phyloP scores from a whole-genome alignment of 2,888 invertebrate genomes.

The Xestia ashworthii region DNA sequence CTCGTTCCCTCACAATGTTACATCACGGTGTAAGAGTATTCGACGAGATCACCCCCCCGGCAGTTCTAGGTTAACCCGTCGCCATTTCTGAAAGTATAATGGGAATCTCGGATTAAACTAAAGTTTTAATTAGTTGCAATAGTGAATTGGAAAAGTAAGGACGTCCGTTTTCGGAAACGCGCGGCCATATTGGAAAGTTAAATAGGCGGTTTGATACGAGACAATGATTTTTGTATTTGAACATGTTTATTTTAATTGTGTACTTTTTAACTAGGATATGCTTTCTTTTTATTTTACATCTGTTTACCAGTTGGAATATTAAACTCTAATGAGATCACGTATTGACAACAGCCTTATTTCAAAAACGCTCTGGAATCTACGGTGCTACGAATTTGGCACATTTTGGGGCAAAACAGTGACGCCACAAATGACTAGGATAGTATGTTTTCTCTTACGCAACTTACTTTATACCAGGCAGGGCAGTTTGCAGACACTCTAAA shows the following conservation, averaged over 20 bases:
- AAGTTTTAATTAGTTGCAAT: constrained; percentile 90
- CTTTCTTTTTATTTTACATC: no score
- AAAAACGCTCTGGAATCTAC: not conserved
- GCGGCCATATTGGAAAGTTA: constrained; percentile 79
- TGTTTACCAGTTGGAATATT: no score
- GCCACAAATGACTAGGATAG: not conserved
- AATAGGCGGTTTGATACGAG: constrained; percentile 69
- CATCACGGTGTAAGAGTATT: constrained; percentile 68
- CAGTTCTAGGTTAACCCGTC: constrained; percentile 79
- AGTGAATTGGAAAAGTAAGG: constrained; percentile 84
- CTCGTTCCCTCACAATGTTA: constrained; percentile 18
- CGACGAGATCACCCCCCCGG: constrained; percentile 70
- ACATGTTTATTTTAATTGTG: not conserved
- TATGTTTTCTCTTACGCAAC: not conserved
- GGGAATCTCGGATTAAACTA: constrained; percentile 87
- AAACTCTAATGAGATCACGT: not conserved
- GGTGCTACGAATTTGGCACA: not conserved
- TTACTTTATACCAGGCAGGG: not conserved
- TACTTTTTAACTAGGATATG: not conserved
- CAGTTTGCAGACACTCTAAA: not conserved
- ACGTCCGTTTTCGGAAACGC: constrained; percentile 74
- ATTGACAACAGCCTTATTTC: not conserved
- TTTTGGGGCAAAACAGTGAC: not conserved
- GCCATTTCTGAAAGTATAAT: constrained; percentile 88
- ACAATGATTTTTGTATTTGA: constrained; percentile 27